These are phyloP conservation scores for Pyrocoelia pectoralis DNA, from an alignment of 2,888 invertebrate species.

Conservation along the genomic window DNA sequence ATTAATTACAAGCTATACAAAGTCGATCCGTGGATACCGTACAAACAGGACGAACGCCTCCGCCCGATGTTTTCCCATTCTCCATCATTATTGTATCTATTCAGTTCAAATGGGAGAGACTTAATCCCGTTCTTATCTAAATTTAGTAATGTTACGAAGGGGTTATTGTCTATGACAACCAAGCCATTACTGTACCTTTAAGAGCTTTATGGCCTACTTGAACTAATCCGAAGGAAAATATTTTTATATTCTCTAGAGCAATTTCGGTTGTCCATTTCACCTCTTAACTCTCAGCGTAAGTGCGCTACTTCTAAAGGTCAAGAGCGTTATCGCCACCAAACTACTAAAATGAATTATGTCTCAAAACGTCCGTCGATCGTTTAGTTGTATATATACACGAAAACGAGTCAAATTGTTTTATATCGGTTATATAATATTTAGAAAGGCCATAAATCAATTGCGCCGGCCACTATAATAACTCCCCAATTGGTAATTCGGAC, in stretches of 20 bases:
- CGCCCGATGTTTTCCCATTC: constrained; percentile 19
- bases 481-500: constrained; percentile 10
- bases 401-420: constrained; percentile 11
- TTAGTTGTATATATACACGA: constrained; percentile 1
- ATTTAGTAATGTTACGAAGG: constrained; percentile 17
- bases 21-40: constrained; percentile 31
- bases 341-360: not conserved
- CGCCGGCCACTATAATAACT: not conserved
- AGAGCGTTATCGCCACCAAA: constrained; percentile 11
- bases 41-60: constrained; percentile 24
- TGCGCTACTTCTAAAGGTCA: constrained; percentile 20
- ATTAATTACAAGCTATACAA: constrained; percentile 44
- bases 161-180: not conserved
- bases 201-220: not conserved
- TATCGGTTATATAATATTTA: constrained; percentile 4
- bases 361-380: not conserved
- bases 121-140: constrained; percentile 33
- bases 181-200: too few relatives aligned
- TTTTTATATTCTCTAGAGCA: not conserved
- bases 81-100: constrained; percentile 23
- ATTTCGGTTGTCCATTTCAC: constrained; percentile 25
- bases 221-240: not conserved
- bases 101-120: constrained; percentile 26
- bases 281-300: constrained; percentile 14
- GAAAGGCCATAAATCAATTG: constrained; percentile 8